Evolutionary conservation across 2,888 invertebrate species (phyloP).

Genomic region (Coleophora deauratella): DNA sequence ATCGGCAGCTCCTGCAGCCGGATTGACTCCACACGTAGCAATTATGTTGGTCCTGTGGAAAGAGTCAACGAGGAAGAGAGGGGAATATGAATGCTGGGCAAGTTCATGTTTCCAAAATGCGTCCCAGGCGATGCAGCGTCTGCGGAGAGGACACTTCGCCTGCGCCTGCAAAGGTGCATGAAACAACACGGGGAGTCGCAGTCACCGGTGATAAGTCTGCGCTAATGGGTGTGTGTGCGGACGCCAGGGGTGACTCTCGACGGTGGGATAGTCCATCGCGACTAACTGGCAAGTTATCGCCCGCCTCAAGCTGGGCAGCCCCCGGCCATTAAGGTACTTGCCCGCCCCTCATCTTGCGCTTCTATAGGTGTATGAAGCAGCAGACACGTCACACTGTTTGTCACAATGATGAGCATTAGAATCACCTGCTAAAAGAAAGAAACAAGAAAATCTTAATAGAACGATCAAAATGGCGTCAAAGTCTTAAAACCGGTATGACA

Average conservation of each 20-base stretch:
- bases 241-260: constrained; percentile 10
- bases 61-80: neutral
- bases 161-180: constrained; percentile 2
- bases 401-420: neutral
- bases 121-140: constrained; percentile 3
- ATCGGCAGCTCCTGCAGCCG: constrained; percentile 9
- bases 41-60: neutral
- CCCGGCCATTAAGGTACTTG: neutral
- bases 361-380: constrained; percentile 8
- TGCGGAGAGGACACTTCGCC: constrained; percentile 1
- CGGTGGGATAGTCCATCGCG: constrained; percentile 10
- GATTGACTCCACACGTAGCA: constrained; percentile 6
- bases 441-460: no score
- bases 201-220: constrained; percentile 1
- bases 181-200: constrained; percentile 7
- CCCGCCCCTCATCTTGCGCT: no score
- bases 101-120: neutral
- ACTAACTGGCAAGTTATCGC: constrained; percentile 9
- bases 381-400: constrained; percentile 4
- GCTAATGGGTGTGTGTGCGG: constrained; percentile 8
- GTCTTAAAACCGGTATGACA: no score
- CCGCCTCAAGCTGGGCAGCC: constrained; percentile 11
- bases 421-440: constrained; percentile 1
- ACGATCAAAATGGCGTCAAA: no score
- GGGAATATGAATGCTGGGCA: neutral